phyloP scores from a whole-genome alignment of 2,113 vertebrate genomes.

The Rhinogobius similis region DNA sequence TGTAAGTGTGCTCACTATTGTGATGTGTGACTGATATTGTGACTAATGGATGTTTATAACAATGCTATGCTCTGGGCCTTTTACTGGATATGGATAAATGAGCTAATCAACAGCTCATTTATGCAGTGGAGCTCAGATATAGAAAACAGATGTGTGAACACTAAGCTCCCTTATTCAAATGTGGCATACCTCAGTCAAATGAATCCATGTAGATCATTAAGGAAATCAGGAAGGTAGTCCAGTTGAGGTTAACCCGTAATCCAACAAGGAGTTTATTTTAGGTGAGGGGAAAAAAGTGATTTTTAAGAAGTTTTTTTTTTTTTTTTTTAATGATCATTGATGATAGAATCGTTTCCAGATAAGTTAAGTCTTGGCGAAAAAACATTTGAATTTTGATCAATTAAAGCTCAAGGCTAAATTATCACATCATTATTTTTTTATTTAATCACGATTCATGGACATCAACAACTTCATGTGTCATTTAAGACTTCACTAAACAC shows the following conservation, averaged over 20 bases:
- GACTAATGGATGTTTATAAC: conserved; percentile 5
- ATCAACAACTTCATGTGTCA: background rate
- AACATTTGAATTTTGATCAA: too few species aligned
- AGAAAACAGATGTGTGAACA: background rate
- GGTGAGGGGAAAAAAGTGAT: too few species aligned
- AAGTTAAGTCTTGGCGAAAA: background rate
- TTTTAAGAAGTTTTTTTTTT: conserved; percentile 13
- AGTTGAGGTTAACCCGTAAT: background rate
- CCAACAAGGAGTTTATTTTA: background rate
- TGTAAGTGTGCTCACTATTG: background rate
- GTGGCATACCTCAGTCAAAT: background rate
- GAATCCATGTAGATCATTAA: background rate
- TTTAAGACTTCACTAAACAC: too few species aligned
- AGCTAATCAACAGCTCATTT: background rate
- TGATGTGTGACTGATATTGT: conserved; percentile 4
- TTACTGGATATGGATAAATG: conserved; percentile 1
- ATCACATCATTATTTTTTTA: too few species aligned
- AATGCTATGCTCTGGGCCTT: background rate
- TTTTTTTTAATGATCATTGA: conserved; percentile 6
- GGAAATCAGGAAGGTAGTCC: background rate
- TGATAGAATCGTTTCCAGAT: background rate
- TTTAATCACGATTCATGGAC: background rate
- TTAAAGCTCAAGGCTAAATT: too few species aligned
- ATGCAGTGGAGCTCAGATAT: background rate
- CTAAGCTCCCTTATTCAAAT: background rate